Evolutionary conservation across 2,888 invertebrate species (phyloP).

Genomic region (Parochlus steinenii): DNA sequence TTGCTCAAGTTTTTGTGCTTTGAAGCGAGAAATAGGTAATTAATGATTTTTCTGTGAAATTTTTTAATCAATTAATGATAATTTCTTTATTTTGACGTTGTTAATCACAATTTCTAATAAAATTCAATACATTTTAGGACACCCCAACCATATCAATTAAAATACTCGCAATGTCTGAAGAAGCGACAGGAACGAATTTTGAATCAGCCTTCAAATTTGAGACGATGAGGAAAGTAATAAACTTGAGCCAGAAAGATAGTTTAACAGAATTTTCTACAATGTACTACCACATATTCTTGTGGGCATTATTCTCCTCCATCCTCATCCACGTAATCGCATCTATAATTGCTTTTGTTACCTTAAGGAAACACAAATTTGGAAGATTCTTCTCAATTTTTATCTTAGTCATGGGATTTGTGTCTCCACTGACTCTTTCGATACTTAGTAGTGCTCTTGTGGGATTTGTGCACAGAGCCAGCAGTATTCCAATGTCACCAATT

Average conservation of each 20-base stretch:
- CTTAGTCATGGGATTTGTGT: conserved; percentile 75
- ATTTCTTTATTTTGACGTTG: too few species aligned
- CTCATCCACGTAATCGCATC: conserved; percentile 86
- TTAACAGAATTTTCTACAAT: conserved; percentile 70
- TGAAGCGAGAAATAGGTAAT: too few species aligned
- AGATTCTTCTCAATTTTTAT: conserved; percentile 83
- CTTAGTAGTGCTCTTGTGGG: conserved; percentile 85
- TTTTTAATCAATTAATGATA: too few species aligned
- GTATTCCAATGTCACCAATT: conserved; percentile 74
- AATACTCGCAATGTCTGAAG: too few species aligned
- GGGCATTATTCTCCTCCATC: conserved; percentile 87
- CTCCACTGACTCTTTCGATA: conserved; percentile 75
- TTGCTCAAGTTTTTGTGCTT: too few species aligned
- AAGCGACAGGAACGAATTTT: too few species aligned
- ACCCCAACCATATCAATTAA: too few species aligned
- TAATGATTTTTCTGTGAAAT: too few species aligned
- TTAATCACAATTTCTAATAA: too few species aligned
- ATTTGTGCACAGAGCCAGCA: conserved; percentile 82
- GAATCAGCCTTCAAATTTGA: conserved; percentile 34
- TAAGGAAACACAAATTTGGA: conserved; percentile 87
- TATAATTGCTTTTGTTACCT: conserved; percentile 74
- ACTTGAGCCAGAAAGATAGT: conserved; percentile 44
- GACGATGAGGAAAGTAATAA: conserved; percentile 51
- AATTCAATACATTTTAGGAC: too few species aligned
- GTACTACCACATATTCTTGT: conserved; percentile 94